These are phyloP conservation scores for Gobio occitaniae DNA, from an alignment of 2,797 vertebrate genomes.

Conservation along the genomic window DNA sequence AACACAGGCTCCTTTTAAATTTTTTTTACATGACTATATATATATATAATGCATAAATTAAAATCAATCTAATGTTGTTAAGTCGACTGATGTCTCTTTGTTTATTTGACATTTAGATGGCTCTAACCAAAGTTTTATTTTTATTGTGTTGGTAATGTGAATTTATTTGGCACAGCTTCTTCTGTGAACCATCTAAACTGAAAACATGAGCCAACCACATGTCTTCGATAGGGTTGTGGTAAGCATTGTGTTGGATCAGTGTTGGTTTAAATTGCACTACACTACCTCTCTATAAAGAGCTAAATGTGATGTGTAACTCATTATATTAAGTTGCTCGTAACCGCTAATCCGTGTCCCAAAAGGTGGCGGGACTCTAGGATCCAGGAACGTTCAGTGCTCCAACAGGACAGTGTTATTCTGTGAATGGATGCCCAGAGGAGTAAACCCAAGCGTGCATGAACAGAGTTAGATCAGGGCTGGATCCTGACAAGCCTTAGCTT, in stretches of 20 bases:
- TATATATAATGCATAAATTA: neutral
- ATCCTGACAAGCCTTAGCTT: constrained; percentile 12
- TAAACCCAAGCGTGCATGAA: constrained; percentile 32
- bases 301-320: constrained; percentile 18
- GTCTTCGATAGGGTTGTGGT: neutral
- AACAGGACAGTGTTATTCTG: constrained; percentile 4
- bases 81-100: neutral
- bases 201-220: constrained; percentile 41
- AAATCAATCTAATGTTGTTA: neutral
- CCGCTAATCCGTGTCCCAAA: neutral
- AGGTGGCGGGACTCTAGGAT: neutral
- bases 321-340: constrained; percentile 10
- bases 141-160: neutral
- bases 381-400: neutral
- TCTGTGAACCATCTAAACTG: constrained; percentile 40
- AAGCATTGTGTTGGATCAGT: neutral
- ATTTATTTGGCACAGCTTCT: constrained; percentile 1
- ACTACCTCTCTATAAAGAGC: constrained; percentile 17
- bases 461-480: constrained; percentile 25
- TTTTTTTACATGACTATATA: neutral
- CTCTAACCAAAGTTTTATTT: neutral
- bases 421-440: constrained; percentile 23
- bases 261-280: neutral
- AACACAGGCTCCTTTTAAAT: neutral
- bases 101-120: neutral